Percentiles rank a stretch among this genome's conserved stretches.
These are phyloP conservation scores for Agrotis exclamationis DNA, from an alignment of 2,888 invertebrate species.

Conservation along the genomic window DNA sequence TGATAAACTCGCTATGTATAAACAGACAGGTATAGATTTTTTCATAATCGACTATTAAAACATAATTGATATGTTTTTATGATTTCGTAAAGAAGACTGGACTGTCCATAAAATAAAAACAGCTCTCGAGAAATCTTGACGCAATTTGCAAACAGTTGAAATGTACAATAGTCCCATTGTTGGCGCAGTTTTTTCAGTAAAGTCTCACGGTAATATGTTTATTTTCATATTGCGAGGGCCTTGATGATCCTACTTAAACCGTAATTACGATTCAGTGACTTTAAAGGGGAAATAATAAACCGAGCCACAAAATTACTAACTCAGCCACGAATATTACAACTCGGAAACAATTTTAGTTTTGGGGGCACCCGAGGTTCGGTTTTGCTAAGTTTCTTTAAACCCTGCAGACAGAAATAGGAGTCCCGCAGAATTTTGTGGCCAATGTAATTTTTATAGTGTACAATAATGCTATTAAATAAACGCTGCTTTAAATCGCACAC, in stretches of 20 bases:
- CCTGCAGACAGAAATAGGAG: no score
- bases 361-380: no score
- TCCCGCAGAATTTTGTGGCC: no score
- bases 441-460: no score
- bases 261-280: slow-evolving; percentile 39
- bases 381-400: no score
- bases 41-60: slow-evolving; percentile 24
- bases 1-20: slow-evolving; percentile 22
- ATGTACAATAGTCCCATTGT: slow-evolving; percentile 55
- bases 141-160: slow-evolving; percentile 55
- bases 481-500: no score
- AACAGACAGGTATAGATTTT: slow-evolving; percentile 38
- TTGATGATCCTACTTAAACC: slow-evolving; percentile 60
- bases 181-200: slow-evolving; percentile 46
- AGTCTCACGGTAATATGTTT: slow-evolving; percentile 61
- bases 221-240: slow-evolving; percentile 53
- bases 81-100: slow-evolving; percentile 9
- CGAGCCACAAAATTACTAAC: no score
- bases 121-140: slow-evolving; percentile 11
- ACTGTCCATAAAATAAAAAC: slow-evolving; percentile 43
- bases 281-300: no score
- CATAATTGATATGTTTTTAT: slow-evolving; percentile 41
- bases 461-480: no score
- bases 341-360: no score
- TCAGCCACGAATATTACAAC: no score